These are phyloP conservation scores for Arctia plantaginis DNA, from an alignment of 2,888 invertebrate species.

Conservation along the genomic window DNA sequence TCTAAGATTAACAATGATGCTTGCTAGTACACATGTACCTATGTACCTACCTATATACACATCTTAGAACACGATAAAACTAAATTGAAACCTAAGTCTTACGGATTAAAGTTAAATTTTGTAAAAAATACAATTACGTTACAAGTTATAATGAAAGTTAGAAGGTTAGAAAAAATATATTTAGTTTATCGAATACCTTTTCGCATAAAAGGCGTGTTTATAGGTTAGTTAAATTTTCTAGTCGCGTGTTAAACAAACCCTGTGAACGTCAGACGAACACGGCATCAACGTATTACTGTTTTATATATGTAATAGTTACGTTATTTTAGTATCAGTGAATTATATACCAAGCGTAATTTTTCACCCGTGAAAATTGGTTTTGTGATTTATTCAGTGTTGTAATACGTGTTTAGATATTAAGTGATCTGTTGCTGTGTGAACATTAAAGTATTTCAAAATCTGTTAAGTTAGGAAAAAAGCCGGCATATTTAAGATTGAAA, in stretches of 20 bases:
- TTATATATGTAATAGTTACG: background rate
- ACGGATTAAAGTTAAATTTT: constrained; percentile 15
- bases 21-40: background rate
- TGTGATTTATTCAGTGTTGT: background rate
- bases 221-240: background rate
- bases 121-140: constrained; percentile 7
- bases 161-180: background rate
- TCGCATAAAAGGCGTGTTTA: background rate
- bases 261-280: background rate
- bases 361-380: background rate
- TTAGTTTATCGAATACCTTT: background rate
- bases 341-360: background rate
- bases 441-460: background rate
- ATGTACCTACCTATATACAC: constrained; percentile 20
- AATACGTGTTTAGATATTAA: background rate
- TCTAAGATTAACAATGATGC: constrained; percentile 44
- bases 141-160: constrained; percentile 20
- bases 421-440: background rate
- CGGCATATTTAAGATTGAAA: background rate
- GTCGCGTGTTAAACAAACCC: constrained; percentile 6
- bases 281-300: background rate
- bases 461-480: background rate
- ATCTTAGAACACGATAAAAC: constrained; percentile 2
- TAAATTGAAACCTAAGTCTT: constrained; percentile 2
- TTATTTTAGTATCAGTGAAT: background rate